These are phyloP conservation scores for Coptodon rendalli DNA, from an alignment of 2,113 vertebrate genomes.

Conservation along the genomic window DNA sequence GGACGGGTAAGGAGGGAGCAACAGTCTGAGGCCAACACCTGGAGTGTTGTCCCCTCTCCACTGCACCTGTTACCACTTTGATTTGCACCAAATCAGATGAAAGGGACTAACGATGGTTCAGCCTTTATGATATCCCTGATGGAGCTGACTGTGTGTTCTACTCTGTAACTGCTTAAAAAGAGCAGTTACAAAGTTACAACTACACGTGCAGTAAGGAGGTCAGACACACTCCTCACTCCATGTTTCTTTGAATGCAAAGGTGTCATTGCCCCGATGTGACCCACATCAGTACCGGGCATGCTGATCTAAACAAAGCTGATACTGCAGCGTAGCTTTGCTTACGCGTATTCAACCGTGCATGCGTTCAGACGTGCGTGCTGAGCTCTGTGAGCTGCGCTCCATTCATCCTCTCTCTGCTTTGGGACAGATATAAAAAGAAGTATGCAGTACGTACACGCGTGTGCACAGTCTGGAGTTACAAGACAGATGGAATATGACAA, in stretches of 20 bases:
- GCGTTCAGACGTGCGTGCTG: background rate
- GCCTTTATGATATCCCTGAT: accelerated
- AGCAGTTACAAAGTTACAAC: background rate
- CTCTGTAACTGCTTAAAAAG: background rate
- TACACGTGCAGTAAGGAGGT: background rate
- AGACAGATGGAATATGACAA: conserved; percentile 13
- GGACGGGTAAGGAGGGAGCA: background rate
- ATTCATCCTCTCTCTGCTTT: background rate
- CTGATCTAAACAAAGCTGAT: background rate
- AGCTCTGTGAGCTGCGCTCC: background rate
- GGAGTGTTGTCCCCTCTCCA: background rate
- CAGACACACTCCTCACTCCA: background rate
- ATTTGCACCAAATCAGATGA: background rate
- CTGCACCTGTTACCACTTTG: background rate
- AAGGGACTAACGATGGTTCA: background rate
- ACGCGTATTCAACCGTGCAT: background rate
- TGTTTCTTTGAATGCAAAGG: background rate
- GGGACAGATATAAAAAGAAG: background rate
- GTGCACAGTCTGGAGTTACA: background rate
- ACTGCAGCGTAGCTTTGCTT: background rate
- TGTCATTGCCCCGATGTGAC: background rate
- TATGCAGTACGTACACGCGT: background rate
- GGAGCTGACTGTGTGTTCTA: background rate
- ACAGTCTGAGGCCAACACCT: background rate
- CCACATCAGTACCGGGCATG: accelerated